Evolutionary conservation across 2,888 invertebrate species (phyloP).

Genomic region (Pseudococcus longispinus): DNA sequence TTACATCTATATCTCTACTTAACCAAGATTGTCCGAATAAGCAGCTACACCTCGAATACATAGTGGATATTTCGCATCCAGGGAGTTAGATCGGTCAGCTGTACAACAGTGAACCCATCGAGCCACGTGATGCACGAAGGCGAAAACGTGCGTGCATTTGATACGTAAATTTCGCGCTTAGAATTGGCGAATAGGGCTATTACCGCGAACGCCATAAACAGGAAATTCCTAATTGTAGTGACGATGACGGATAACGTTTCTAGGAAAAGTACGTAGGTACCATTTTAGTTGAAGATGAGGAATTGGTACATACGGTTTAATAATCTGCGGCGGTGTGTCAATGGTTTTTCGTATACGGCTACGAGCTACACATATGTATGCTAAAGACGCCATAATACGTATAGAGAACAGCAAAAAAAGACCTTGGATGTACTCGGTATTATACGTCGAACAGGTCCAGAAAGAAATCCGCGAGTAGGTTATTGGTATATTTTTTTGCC

Average conservation of each 20-base stretch:
- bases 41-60: neutral
- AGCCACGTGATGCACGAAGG: neutral
- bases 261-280: neutral
- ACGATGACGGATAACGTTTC: slow-evolving; percentile 8
- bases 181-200: neutral
- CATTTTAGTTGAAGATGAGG: neutral
- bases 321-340: neutral
- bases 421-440: neutral
- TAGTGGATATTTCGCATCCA: neutral
- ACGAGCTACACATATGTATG: neutral
- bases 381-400: neutral
- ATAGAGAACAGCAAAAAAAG: neutral
- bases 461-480: neutral
- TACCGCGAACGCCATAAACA: neutral
- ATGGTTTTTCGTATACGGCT: neutral
- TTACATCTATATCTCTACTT: neutral
- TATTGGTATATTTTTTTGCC: neutral
- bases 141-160: neutral
- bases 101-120: neutral
- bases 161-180: neutral
- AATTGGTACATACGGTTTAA: neutral
- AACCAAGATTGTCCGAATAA: neutral
- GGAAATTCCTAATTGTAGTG: slow-evolving; percentile 24
- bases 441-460: neutral
- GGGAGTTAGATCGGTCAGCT: neutral